Percentiles rank a stretch among this genome's conserved stretches.
These are phyloP conservation scores for Myotis davidii DNA, from an alignment of 2,113 vertebrate genomes.

Conservation along the genomic window DNA sequence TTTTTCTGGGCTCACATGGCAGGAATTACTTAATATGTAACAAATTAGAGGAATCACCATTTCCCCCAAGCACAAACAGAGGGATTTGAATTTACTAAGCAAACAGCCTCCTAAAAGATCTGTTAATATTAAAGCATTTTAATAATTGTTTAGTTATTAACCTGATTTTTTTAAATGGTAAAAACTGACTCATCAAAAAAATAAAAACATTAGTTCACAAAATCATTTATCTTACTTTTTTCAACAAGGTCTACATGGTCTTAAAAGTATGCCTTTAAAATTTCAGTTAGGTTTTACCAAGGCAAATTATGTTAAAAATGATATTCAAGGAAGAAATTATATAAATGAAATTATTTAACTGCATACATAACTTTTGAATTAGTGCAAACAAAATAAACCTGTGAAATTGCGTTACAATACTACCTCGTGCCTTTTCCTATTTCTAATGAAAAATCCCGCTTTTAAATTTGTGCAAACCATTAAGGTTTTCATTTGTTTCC, in stretches of 20 bases:
- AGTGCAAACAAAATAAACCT: slow-evolving; percentile 34
- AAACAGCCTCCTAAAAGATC: slow-evolving; percentile 53
- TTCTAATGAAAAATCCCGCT: slow-evolving; percentile 26
- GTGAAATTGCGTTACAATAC: background rate
- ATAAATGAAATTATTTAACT: slow-evolving; percentile 38
- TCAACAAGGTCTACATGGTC: background rate
- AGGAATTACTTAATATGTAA: slow-evolving; percentile 2
- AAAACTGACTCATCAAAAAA: slow-evolving; percentile 47
- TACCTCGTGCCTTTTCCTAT: slow-evolving; percentile 24
- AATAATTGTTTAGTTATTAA: slow-evolving; percentile 63
- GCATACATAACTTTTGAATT: slow-evolving; percentile 12
- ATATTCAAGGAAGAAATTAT: background rate
- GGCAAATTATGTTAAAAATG: slow-evolving; percentile 38
- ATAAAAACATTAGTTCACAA: slow-evolving; percentile 23
- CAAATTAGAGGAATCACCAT: slow-evolving; percentile 26
- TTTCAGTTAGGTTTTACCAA: slow-evolving; percentile 6
- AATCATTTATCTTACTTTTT: slow-evolving; percentile 34
- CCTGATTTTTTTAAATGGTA: slow-evolving; percentile 49
- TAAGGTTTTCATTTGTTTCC: slow-evolving; percentile 56
- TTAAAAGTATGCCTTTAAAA: slow-evolving; percentile 46
- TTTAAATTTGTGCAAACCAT: slow-evolving; percentile 41
- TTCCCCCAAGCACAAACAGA: slow-evolving; percentile 46
- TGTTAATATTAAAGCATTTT: slow-evolving; percentile 61
- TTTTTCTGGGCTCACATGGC: background rate
- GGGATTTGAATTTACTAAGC: slow-evolving; percentile 45